Conservation (phyloP, 2,797 vertebrate genomes). For the Dryobates pubescens region DNA sequence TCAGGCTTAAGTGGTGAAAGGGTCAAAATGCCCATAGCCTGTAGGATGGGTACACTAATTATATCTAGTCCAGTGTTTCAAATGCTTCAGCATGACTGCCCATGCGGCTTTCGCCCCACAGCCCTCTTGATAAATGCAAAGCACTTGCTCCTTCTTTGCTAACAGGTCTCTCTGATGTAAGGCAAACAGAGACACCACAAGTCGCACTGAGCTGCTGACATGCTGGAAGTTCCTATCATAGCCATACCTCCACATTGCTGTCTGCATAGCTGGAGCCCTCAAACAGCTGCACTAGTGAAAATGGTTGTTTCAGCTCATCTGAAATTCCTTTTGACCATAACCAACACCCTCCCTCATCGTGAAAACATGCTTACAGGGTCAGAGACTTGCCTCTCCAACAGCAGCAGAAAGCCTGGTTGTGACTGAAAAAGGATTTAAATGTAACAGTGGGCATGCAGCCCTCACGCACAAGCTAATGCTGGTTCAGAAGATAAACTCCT, state of each 20-base stretch:
- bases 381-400: neutral
- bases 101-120: neutral
- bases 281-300: slow-evolving; percentile 22
- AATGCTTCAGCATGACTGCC: neutral
- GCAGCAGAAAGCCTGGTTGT: neutral
- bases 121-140: neutral
- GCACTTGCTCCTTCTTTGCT: neutral
- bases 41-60: neutral
- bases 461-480: neutral
- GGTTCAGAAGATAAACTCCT: slow-evolving; percentile 18
- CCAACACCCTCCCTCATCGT: neutral
- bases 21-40: neutral
- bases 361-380: neutral
- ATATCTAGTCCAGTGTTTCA: neutral
- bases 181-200: neutral
- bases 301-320: neutral
- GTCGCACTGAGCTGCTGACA: neutral
- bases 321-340: neutral
- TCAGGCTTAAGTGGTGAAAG: neutral
- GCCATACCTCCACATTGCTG: slow-evolving; percentile 6
- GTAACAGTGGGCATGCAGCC: neutral
- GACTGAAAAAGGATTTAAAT: neutral
- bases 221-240: neutral
- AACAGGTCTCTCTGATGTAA: neutral
- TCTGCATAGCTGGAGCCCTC: slow-evolving; percentile 21